Base-by-base conservation (phyloP, 2,888 invertebrate genomes). In the Eubasilissa splendida region DNA sequence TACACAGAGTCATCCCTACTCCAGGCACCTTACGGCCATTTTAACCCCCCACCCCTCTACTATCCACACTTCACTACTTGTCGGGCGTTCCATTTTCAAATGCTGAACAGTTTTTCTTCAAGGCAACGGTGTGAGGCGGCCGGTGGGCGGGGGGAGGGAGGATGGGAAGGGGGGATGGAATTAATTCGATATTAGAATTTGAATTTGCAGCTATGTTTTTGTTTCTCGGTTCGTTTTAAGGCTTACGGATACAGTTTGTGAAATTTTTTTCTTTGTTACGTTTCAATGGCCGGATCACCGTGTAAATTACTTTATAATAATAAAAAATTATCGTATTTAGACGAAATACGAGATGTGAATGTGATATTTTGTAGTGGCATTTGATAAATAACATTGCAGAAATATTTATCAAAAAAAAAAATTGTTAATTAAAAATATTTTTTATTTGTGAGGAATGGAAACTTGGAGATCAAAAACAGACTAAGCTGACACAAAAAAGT, bases 161-260 rank as follows among this genome's bases (percentile, higher is more conserved):
- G 59, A 59, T 60, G 76, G 76, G 59, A 53, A 52, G 65, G 65
- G 63, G 63, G 77, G 74, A 73, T 75, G 74, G 80, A 81, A 81
- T 81, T 81, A 81, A 81, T 81, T 81, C 81, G 79, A 79, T 81
- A 81, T 81, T 81, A 78, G 81, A 75, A 81, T 81, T 74, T 78
- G 66, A 81, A 81, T 76, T 78, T 71, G 59, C 68, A 59, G 63
- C 65, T 50, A 50, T 73, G 77, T 81, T 81, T 77, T 81, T 81
- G 70, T 75, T 78, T 65, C 50, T 71, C n/a, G 53, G 65, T 74
- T 63, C 70, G 52, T 73, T 77, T 78, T 60, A 54, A 54, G 73
- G 14, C 53, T 71, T 71, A 54, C 31, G 50, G 50, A 58, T 8
- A 58, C 33, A 11, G 33, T 63, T 63, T 63, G 4, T 4, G 63